Evolutionary conservation across 2,797 vertebrate genomes (phyloP).

Genomic region (Xerus rutilus): DNA sequence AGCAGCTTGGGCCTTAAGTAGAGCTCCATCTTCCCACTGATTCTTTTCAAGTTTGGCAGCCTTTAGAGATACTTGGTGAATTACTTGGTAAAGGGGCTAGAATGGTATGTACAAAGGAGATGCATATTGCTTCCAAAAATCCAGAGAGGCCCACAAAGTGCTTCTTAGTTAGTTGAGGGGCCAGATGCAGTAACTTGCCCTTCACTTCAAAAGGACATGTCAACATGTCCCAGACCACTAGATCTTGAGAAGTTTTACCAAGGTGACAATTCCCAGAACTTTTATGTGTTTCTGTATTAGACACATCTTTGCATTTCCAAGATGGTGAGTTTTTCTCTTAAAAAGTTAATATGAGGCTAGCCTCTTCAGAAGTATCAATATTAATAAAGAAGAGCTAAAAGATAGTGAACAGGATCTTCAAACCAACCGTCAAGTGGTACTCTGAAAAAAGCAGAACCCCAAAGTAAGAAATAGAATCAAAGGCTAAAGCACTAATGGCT

Average conservation of each 20-base stretch:
- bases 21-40: background rate
- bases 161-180: background rate
- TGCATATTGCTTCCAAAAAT: background rate
- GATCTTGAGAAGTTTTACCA: background rate
- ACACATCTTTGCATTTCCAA: background rate
- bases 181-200: background rate
- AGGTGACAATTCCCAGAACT: background rate
- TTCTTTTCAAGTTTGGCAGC: background rate
- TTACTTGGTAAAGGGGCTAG: background rate
- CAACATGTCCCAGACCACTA: background rate
- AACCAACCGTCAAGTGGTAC: background rate
- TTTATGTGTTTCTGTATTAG: background rate
- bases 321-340: background rate
- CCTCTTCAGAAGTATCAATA: constrained; percentile 34
- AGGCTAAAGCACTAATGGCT: background rate
- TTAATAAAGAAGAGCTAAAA: constrained; percentile 50
- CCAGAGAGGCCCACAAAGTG: background rate
- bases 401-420: constrained; percentile 56
- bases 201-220: background rate
- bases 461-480: constrained; percentile 55
- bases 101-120: background rate
- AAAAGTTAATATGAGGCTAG: background rate
- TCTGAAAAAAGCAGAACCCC: constrained; percentile 67
- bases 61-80: background rate
- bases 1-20: background rate